These are phyloP conservation scores for Burhinus oedicnemus DNA, from an alignment of 2,113 vertebrate genomes.

Conservation along the genomic window DNA sequence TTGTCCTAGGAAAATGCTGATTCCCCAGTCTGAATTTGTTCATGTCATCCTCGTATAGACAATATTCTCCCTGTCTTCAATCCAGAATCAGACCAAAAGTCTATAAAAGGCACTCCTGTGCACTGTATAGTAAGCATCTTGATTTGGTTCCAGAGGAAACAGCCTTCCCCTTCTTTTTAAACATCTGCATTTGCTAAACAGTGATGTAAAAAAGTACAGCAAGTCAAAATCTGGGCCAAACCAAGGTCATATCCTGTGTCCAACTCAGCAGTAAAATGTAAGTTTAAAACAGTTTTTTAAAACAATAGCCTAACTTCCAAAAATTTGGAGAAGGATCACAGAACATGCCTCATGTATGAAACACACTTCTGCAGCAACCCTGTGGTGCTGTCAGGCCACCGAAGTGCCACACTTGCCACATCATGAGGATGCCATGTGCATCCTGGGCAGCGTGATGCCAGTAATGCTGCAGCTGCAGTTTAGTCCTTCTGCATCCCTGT, in stretches of 20 bases:
- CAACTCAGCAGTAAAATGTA: slow-evolving; percentile 12
- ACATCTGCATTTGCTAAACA: slow-evolving; percentile 66
- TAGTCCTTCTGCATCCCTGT: not conserved
- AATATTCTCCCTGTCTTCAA: slow-evolving; percentile 41
- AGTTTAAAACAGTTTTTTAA: not conserved
- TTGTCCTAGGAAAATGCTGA: not conserved
- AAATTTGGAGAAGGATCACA: slow-evolving; percentile 25
- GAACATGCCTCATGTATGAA: not conserved
- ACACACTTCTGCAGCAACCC: not conserved
- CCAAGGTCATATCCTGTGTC: slow-evolving; percentile 56
- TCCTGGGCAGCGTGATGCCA: not conserved
- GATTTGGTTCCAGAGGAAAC: slow-evolving; percentile 43
- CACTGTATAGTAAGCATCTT: not conserved
- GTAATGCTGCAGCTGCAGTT: not conserved
- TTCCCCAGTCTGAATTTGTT: not conserved
- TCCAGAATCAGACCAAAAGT: not conserved
- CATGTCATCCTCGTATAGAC: not conserved
- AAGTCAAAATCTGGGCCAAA: slow-evolving; percentile 40
- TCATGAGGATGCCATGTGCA: not conserved
- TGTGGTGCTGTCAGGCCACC: not conserved
- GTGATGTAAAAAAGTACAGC: slow-evolving; percentile 18
- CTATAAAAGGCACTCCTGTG: slow-evolving; percentile 47
- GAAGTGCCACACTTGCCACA: not conserved
- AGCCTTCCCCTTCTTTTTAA: slow-evolving; percentile 33
- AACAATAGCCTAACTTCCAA: not conserved